A percentile compares a stretch with the other conserved stretches of the same genome.
Evolutionary conservation across 2,113 vertebrate genomes (phyloP).

Genomic region (Eclectus roratus): DNA sequence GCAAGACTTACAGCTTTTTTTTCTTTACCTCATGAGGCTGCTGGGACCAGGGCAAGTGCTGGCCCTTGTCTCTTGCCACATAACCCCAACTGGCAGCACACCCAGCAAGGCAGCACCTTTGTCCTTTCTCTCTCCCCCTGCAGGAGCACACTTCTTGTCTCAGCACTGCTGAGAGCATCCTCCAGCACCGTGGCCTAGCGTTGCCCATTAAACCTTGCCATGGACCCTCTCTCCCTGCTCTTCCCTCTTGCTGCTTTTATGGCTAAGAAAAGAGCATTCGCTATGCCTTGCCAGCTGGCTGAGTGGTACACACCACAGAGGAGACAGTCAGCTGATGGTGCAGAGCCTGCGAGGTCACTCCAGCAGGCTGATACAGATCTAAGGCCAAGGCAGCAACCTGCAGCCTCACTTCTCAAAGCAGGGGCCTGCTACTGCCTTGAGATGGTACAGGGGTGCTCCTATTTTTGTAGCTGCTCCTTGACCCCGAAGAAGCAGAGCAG

Average conservation of each 20-base stretch:
- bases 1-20: background rate
- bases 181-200: background rate
- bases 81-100: background rate
- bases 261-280: background rate
- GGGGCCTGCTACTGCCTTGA: background rate
- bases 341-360: background rate
- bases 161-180: background rate
- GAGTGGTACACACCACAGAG: background rate
- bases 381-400: background rate
- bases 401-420: background rate
- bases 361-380: background rate
- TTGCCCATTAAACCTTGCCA: background rate
- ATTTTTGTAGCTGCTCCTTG: background rate
- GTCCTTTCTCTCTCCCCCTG: background rate
- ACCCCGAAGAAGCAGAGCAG: background rate
- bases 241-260: background rate
- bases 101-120: background rate
- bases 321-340: accelerated
- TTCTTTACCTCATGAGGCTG: background rate
- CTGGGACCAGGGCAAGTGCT: background rate
- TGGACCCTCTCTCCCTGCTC: background rate
- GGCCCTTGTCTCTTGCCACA: background rate
- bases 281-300: accelerated
- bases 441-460: background rate
- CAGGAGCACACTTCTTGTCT: background rate